phyloP scores from a whole-genome alignment of 2,113 vertebrate species.

The Clarias magur region DNA sequence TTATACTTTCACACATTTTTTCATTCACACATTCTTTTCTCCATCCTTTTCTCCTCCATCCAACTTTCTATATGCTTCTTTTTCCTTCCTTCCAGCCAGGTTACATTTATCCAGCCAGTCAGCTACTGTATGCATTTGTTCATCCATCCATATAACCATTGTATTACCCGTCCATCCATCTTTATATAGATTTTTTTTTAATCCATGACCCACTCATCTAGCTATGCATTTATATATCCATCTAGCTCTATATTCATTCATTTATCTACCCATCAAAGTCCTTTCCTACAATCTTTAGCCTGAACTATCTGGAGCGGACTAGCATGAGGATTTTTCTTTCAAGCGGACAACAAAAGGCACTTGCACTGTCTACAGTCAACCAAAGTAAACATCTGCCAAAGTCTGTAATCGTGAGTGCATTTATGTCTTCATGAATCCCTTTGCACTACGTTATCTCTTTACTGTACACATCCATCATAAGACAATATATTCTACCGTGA shows the following conservation, averaged over 20 bases:
- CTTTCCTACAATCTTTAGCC: not conserved
- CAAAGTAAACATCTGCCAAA: not conserved
- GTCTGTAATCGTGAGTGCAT: not conserved
- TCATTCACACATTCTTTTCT: not conserved
- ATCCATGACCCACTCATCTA: not conserved
- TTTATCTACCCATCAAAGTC: not conserved
- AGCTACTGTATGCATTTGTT: not conserved
- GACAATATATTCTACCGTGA: not conserved
- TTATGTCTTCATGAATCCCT: not conserved
- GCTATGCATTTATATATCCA: not conserved
- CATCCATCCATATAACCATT: not conserved
- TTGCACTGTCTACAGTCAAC: not conserved
- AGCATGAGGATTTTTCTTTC: not conserved
- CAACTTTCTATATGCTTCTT: not conserved
- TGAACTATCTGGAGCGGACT: not conserved
- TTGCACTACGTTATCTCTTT: not conserved
- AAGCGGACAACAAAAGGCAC: not conserved
- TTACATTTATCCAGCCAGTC: not conserved
- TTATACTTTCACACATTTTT: not conserved
- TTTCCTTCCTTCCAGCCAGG: not conserved
- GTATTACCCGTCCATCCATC: not conserved
- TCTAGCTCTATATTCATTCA: not conserved
- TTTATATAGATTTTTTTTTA: no score
- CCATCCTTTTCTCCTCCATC: not conserved
- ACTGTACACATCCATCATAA: not conserved